Percentiles rank a stretch among this genome's conserved stretches.
Evolutionary conservation across 2,888 invertebrate genomes (phyloP).

Genomic region (Gymnosoma rotundatum): DNA sequence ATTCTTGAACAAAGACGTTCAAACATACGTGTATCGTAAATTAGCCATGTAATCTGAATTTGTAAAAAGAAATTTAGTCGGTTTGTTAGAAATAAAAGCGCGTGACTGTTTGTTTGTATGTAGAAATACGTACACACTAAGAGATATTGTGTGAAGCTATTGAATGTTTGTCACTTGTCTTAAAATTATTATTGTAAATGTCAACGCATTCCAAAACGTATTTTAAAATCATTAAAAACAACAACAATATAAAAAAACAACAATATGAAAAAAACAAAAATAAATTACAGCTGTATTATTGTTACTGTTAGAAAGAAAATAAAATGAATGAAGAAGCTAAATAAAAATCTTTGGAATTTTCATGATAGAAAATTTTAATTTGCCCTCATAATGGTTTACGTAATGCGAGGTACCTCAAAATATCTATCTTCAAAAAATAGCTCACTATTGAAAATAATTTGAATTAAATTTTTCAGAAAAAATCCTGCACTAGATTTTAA

Average conservation of each 20-base stretch:
- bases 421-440: no score
- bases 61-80: not conserved
- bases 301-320: conserved; percentile 47
- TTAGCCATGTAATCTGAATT: conserved; percentile 27
- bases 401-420: no score
- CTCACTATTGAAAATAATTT: no score
- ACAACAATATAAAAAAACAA: conserved; percentile 7
- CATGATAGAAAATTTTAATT: not conserved
- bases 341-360: conserved; percentile 20
- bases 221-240: conserved; percentile 24
- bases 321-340: conserved; percentile 12
- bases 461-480: no score
- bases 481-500: no score
- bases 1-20: conserved; percentile 46
- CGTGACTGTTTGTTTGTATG: not conserved
- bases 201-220: conserved; percentile 60
- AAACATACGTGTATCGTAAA: not conserved
- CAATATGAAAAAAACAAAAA: conserved; percentile 9
- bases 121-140: no score
- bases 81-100: not conserved
- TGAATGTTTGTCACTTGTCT: conserved; percentile 17
- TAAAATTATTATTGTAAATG: conserved; percentile 21
- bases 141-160: not conserved
- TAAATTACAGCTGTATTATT: conserved; percentile 28
- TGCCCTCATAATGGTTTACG: no score